Evolutionary conservation across 2,113 vertebrate genomes (phyloP), one percentile per base, ranked within the genome.

Genomic region (Dicerorhinus sumatrensis): DNA sequence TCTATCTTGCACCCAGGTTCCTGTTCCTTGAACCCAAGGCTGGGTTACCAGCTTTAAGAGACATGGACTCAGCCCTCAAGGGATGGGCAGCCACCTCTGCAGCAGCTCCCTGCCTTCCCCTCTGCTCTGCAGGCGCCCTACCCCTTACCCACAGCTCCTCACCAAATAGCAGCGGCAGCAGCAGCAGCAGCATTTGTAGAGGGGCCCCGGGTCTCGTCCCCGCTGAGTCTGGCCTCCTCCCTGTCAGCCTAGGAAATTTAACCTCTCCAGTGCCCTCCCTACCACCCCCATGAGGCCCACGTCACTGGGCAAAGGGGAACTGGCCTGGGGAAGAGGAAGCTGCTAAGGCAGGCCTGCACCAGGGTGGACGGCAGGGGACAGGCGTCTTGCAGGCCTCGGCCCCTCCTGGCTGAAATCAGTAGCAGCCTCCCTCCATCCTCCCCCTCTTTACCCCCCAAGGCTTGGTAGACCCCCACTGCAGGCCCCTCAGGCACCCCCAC

Each of bases 271-370:
- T 56, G 17, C 2, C 42, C 36, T 90, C 73, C 29, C 21, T 18
- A 6, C 21, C 7, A 4, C 33, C 0, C 31, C 9, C 25, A 17
- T 1, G 5, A 75, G 67, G 54, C 36, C 36, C 31, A 60, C 0
- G 11, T 75, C 80, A 60, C 1, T 0, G 3, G 27, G 48, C 31
- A 25, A 67, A 67, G 80, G 73, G 86, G 65, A 90, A 39, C 14
- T 70, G 21, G 46, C 36, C 39, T 39, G 36, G 46, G 27, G 12
- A 81, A 83, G 58, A 58, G 46, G 62, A 72, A 67, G 69, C 39
- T 18, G 56, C 29, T 1, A 6, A 3, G 48, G 77, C 70, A 62
- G 18, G 27, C 36, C 60, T 18, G 60, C 13, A 8, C 76, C 18
- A 2, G 27, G 27, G 31, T 20, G 21, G n/a, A 31, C 1, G 0